These are phyloP conservation scores for Mesitornis unicolor DNA, from an alignment of 2,113 vertebrate species.

Conservation along the genomic window DNA sequence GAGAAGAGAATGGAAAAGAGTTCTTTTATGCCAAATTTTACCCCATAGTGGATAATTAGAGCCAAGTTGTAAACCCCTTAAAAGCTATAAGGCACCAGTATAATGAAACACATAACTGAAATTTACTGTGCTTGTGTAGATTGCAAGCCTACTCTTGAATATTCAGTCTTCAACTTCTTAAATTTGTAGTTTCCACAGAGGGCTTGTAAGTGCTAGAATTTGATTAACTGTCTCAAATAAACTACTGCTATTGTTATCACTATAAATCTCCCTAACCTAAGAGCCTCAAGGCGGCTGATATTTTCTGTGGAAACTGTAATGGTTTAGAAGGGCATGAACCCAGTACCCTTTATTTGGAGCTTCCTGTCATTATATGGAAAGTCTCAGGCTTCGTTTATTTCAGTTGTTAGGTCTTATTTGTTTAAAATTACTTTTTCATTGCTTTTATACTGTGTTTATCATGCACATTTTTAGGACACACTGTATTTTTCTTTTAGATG, in stretches of 20 bases:
- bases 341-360: not conserved
- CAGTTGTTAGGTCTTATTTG: not conserved
- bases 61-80: constrained; percentile 62
- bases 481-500: not conserved
- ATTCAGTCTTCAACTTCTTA: constrained; percentile 31
- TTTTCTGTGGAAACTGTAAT: constrained; percentile 17
- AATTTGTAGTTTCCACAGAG: constrained; percentile 47
- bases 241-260: constrained; percentile 55
- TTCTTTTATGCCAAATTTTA: constrained; percentile 58
- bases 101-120: constrained; percentile 70
- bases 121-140: constrained; percentile 41
- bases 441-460: not conserved
- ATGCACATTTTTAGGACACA: not conserved
- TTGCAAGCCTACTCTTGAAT: constrained; percentile 38
- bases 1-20: constrained; percentile 32
- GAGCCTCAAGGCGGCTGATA: not conserved
- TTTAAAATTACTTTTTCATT: constrained; percentile 16
- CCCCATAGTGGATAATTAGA: constrained; percentile 57
- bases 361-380: constrained; percentile 15
- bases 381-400: not conserved
- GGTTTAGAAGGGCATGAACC: constrained; percentile 4
- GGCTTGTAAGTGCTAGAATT: constrained; percentile 62
- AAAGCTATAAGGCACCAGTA: constrained; percentile 63
- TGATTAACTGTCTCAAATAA: constrained; percentile 63
- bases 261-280: constrained; percentile 10